phyloP scores from a whole-genome alignment of 1,140 invertebrate species.

The Portunus trituberculatus region DNA sequence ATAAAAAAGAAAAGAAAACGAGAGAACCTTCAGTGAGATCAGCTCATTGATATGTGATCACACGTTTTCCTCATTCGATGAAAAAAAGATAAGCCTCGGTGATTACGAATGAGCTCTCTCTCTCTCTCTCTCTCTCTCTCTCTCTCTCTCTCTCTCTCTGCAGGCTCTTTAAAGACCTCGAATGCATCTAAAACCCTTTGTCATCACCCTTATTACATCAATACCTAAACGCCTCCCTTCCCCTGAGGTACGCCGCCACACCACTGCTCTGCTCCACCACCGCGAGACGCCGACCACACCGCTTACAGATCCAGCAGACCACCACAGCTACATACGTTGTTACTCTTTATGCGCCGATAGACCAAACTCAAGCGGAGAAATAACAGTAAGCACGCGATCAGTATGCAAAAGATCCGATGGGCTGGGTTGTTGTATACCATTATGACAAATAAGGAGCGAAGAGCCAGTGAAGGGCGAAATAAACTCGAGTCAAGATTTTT shows the following conservation, averaged over 20 bases:
- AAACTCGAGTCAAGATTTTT: neutral
- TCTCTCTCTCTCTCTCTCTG: constrained; percentile 4
- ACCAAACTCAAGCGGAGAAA: neutral
- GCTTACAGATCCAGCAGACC: neutral
- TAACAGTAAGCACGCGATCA: neutral
- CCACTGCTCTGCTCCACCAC: no score
- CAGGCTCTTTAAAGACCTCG: no score
- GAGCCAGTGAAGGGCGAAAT: neutral
- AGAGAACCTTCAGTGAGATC: no score
- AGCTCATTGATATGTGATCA: no score
- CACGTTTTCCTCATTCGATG: no score
- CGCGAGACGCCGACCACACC: no score
- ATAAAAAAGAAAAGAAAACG: no score
- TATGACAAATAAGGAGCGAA: neutral
- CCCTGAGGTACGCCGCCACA: no score
- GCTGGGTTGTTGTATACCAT: neutral
- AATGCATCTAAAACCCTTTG: no score
- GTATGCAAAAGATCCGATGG: neutral
- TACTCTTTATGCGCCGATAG: neutral
- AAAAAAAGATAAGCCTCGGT: no score
- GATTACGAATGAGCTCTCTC: neutral
- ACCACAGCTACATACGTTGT: neutral
- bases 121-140: constrained; percentile 20
- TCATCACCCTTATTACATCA: no score
- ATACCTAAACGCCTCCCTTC: no score